Conservation (phyloP, 1,140 invertebrate genomes). For the Rhopalosiphum maidis region DNA sequence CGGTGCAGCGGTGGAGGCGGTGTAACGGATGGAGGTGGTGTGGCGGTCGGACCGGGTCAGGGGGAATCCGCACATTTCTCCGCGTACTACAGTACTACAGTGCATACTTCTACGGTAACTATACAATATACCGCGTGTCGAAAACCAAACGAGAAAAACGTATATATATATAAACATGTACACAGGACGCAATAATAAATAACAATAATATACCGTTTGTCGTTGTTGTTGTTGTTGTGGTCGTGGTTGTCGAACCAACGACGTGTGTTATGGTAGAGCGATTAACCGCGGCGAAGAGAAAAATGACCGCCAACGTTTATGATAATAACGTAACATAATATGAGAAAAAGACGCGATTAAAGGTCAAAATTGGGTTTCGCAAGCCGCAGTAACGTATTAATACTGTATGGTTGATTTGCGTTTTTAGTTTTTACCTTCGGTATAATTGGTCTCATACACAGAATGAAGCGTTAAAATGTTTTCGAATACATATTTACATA, state of each 20-base stretch:
- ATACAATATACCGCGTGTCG: conserved; percentile 26
- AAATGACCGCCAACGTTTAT: neutral
- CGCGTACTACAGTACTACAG: conserved; percentile 42
- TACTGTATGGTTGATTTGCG: neutral
- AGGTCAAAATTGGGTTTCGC: neutral
- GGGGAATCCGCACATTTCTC: conserved; percentile 57
- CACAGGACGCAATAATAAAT: neutral
- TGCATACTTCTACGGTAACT: conserved; percentile 45
- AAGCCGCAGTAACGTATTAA: neutral
- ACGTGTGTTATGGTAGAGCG: neutral
- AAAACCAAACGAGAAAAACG: neutral
- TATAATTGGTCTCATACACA: neutral
- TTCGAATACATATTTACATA: neutral
- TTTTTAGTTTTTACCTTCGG: neutral
- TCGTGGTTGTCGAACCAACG: neutral
- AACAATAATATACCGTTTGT: neutral
- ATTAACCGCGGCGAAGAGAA: neutral
- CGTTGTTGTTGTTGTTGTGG: neutral
- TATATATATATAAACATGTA: neutral
- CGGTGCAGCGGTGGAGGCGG: neutral
- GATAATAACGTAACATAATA: neutral
- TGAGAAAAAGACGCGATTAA: neutral
- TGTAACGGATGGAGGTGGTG: neutral
- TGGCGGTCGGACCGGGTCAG: neutral
- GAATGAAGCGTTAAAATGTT: neutral